Evolutionary conservation across 2,113 vertebrate genomes (phyloP), one percentile per base, ranked within the genome.

Genomic region (Chroicocephalus ridibundus): DNA sequence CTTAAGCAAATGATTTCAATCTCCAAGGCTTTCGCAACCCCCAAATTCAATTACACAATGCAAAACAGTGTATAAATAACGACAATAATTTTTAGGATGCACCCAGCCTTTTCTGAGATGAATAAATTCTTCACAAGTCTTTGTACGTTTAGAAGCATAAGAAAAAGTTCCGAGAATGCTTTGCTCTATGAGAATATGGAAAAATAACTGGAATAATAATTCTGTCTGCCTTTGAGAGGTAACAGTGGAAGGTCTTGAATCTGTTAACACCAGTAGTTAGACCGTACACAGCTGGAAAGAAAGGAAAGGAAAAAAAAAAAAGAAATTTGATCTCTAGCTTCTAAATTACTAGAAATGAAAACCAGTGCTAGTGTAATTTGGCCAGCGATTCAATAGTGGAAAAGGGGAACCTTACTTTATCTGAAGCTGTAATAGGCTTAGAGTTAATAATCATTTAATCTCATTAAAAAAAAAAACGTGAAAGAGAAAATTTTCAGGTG

Each of bases 121-220:
- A 89, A 88, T 65, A 79, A 86, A 92, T 93, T 87, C 57, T 95
- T 89, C 78, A 62, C 34, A 82, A 91, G 44, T 57, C 13, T 47
- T 34, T 60, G 44, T 32, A 38, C 3, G 3, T 88, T 91, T 52
- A 76, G 47, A 82, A 82, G 57, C 4, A 52, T 25, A 68, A 44
- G 27, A 27, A 49, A 51, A 88, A 71, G 27, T 86, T 94, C 60
- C 89, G 65, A 86, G 26, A 82, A 55, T 6, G 5, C 5, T 79
- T 82, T 85, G 10, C 27, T 82, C 44, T 82, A 5, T 1, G 6
- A 46, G 31, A 91, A 65, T 61, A 55, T 3, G 20, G 34, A 65
- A 71, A 82, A 86, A 38, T 22, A 49, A 8, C 11, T 31, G 27
- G 38, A 79, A 90, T 69, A 84, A 82, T 61, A 61, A 79, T 54